Percentiles rank a stretch among this genome's conserved stretches.
These are phyloP conservation scores for Cetonia aurata DNA, from an alignment of 2,888 invertebrate species.

Conservation along the genomic window DNA sequence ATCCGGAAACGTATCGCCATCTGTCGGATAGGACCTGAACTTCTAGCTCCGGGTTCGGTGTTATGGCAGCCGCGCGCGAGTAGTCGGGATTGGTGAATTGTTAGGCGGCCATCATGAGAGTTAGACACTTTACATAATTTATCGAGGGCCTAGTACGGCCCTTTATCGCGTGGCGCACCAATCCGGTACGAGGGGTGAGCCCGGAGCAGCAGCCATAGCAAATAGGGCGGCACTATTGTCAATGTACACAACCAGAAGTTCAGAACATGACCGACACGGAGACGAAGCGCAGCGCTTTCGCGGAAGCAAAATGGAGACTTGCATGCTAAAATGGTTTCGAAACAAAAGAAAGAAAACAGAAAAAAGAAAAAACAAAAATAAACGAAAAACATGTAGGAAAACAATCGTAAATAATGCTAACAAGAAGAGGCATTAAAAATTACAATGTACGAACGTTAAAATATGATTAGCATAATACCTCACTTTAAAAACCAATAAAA, in stretches of 20 bases:
- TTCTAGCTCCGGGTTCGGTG: slow-evolving; percentile 44
- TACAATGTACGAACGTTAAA: slow-evolving; percentile 7
- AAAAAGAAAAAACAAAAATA: background rate
- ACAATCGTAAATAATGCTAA: no score
- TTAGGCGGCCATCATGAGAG: slow-evolving; percentile 69
- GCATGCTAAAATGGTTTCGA: slow-evolving; percentile 18
- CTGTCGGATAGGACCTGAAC: slow-evolving; percentile 54
- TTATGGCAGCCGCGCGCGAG: slow-evolving; percentile 45
- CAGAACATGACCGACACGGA: slow-evolving; percentile 4
- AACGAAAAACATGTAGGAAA: background rate
- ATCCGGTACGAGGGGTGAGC: slow-evolving; percentile 52
- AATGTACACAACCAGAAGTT: slow-evolving; percentile 19
- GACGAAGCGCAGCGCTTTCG: background rate
- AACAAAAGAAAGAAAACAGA: background rate
- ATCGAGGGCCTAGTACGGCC: slow-evolving; percentile 59
- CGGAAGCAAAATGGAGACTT: slow-evolving; percentile 20
- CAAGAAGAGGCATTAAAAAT: background rate
- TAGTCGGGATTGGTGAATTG: slow-evolving; percentile 65
- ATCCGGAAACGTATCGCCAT: slow-evolving; percentile 53
- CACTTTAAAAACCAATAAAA: slow-evolving; percentile 35
- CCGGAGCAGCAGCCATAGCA: slow-evolving; percentile 61
- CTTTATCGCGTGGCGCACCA: slow-evolving; percentile 59
- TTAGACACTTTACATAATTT: slow-evolving; percentile 63
- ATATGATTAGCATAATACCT: slow-evolving; percentile 31
- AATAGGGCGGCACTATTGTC: slow-evolving; percentile 60